phyloP scores from a whole-genome alignment of 2,888 invertebrate species.

The Hirtodrosophila duncani region DNA sequence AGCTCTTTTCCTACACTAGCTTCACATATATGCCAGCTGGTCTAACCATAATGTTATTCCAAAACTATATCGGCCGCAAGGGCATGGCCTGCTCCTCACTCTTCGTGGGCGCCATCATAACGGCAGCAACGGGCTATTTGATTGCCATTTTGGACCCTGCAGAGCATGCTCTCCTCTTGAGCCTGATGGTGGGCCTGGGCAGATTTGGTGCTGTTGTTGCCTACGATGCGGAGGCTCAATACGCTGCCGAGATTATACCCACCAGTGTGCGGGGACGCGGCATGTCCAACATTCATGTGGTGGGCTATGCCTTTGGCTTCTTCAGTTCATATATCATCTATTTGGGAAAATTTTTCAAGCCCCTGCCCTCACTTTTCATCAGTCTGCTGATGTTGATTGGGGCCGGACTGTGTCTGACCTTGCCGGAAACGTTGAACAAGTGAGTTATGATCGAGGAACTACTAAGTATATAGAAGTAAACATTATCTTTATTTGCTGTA shows the following conservation, averaged over 20 bases:
- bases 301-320: slow-evolving; percentile 81
- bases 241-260: slow-evolving; percentile 82
- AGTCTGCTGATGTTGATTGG: slow-evolving; percentile 79
- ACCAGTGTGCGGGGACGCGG: slow-evolving; percentile 82
- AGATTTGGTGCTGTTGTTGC: slow-evolving; percentile 81
- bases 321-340: slow-evolving; percentile 81
- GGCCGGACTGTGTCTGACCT: slow-evolving; percentile 79
- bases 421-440: slow-evolving; percentile 81
- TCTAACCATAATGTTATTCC: slow-evolving; percentile 73
- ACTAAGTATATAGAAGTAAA: too few species aligned
- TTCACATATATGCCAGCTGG: slow-evolving; percentile 80
- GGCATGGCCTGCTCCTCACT: slow-evolving; percentile 80
- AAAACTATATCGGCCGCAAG: slow-evolving; percentile 79
- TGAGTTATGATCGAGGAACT: slow-evolving; percentile 31
- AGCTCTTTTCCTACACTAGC: slow-evolving; percentile 80
- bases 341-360: slow-evolving; percentile 77
- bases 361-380: slow-evolving; percentile 80
- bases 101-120: slow-evolving; percentile 79
- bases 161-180: slow-evolving; percentile 75
- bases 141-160: slow-evolving; percentile 72
- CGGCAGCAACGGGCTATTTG: slow-evolving; percentile 78
- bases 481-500: slow-evolving; percentile 27
- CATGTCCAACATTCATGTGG: slow-evolving; percentile 81
- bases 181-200: slow-evolving; percentile 79
- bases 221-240: slow-evolving; percentile 83